Evolutionary conservation across 2,113 vertebrate genomes (phyloP).

Genomic region (Grammomys dolichurus): DNA sequence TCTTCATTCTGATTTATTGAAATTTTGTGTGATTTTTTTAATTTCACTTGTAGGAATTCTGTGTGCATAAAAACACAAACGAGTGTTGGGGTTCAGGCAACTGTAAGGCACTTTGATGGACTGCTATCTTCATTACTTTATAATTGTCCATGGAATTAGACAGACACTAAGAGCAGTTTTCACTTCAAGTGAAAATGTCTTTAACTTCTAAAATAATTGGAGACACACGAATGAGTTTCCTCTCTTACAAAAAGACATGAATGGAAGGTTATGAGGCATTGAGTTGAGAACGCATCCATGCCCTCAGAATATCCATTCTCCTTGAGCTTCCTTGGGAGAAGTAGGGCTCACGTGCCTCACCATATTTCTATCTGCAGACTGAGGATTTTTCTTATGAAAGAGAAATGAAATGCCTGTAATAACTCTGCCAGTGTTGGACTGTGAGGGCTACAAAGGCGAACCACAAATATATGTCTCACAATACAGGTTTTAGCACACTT

Average conservation of each 20-base stretch:
- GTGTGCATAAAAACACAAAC: not conserved
- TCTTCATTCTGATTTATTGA: not conserved
- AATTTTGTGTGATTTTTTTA: not conserved
- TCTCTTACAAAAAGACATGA: not conserved
- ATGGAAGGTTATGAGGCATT: not conserved
- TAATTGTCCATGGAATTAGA: not conserved
- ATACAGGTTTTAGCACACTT: slow-evolving; percentile 60
- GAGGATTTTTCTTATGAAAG: slow-evolving; percentile 45
- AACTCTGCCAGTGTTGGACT: slow-evolving; percentile 46
- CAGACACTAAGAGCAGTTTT: not conserved
- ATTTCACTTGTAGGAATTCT: slow-evolving; percentile 4
- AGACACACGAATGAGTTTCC: slow-evolving; percentile 5
- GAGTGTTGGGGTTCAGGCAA: not conserved
- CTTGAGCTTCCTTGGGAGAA: slow-evolving; percentile 46
- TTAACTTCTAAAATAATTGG: slow-evolving; percentile 18
- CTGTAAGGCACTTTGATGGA: not conserved
- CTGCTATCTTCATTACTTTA: not conserved
- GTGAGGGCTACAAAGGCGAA: not conserved
- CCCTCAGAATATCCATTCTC: slow-evolving; percentile 41
- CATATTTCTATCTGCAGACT: slow-evolving; percentile 40
- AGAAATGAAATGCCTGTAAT: slow-evolving; percentile 59
- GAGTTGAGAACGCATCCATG: not conserved
- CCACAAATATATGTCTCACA: slow-evolving; percentile 42
- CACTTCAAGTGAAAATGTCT: slow-evolving; percentile 12
- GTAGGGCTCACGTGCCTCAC: not conserved